Percentiles rank a stretch among this genome's conserved stretches.
phyloP scores from a whole-genome alignment of 2,888 invertebrate genomes.

The Acanthosepion pharaonis region DNA sequence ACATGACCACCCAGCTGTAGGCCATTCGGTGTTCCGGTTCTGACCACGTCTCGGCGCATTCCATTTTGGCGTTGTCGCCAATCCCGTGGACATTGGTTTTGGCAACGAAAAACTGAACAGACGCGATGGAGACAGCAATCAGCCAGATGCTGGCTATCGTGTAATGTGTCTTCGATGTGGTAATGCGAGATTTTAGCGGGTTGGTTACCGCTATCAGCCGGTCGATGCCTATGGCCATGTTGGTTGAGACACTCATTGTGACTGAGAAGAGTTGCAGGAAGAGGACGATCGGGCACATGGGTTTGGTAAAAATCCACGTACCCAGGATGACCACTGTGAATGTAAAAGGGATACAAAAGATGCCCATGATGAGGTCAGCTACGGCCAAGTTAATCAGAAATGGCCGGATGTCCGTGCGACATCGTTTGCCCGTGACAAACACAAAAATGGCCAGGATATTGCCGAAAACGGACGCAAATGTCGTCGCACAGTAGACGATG shows the following conservation, averaged over 20 bases:
- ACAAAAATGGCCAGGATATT: slow-evolving; percentile 75
- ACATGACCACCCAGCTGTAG: slow-evolving; percentile 67
- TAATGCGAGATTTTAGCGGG: slow-evolving; percentile 73
- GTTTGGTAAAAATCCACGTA: slow-evolving; percentile 76
- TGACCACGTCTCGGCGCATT: slow-evolving; percentile 66
- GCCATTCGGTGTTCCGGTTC: slow-evolving; percentile 58
- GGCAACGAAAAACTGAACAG: slow-evolving; percentile 73
- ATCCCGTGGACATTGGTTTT: slow-evolving; percentile 48
- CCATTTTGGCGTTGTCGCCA: slow-evolving; percentile 53
- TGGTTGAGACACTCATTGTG: slow-evolving; percentile 75
- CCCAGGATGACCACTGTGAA: slow-evolving; percentile 75
- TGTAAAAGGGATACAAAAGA: slow-evolving; percentile 91
- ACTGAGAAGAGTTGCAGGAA: slow-evolving; percentile 76
- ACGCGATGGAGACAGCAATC: slow-evolving; percentile 71
- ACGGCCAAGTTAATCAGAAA: slow-evolving; percentile 88
- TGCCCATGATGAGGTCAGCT: slow-evolving; percentile 89
- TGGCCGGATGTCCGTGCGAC: slow-evolving; percentile 62
- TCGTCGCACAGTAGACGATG: slow-evolving; percentile 74
- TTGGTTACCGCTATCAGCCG: slow-evolving; percentile 71
- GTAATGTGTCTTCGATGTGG: slow-evolving; percentile 71
- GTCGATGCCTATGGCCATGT: slow-evolving; percentile 76
- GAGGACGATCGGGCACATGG: slow-evolving; percentile 76
- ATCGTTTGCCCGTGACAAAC: slow-evolving; percentile 70
- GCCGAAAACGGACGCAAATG: slow-evolving; percentile 74
- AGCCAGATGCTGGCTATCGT: slow-evolving; percentile 75